Percentiles rank a stretch among this genome's conserved stretches.
phyloP scores from a whole-genome alignment of 2,113 vertebrate species.

The Donacobius atricapilla region DNA sequence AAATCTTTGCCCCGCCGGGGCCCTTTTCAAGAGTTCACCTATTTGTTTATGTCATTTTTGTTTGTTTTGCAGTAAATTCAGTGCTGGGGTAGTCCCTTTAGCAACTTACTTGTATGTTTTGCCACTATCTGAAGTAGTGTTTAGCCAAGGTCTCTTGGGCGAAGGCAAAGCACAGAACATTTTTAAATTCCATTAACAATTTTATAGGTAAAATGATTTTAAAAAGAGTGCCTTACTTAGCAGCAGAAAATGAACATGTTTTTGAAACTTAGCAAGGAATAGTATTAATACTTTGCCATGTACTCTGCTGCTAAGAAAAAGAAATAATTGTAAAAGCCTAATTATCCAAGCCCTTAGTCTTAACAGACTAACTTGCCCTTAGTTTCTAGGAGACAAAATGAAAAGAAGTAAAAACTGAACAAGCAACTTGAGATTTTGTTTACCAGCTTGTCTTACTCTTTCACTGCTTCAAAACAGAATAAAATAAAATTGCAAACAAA shows the following conservation, averaged over 20 bases:
- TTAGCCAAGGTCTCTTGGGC: background rate
- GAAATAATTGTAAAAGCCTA: background rate
- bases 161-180: background rate
- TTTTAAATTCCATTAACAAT: background rate
- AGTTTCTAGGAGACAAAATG: background rate
- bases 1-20: background rate
- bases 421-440: background rate
- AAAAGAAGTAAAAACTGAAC: background rate
- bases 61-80: slow-evolving; percentile 63
- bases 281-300: background rate
- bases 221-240: background rate
- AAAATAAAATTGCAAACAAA: background rate
- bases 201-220: background rate
- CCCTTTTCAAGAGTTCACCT: slow-evolving; percentile 37
- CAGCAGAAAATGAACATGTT: background rate
- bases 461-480: background rate
- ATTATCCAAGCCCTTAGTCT: background rate
- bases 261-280: background rate
- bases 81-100: background rate
- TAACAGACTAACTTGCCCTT: background rate
- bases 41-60: slow-evolving; percentile 48
- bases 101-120: background rate
- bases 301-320: background rate
- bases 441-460: background rate
- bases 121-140: background rate